phyloP scores from a whole-genome alignment of 2,797 vertebrate genomes.

The Melanotaenia pygmaea region DNA sequence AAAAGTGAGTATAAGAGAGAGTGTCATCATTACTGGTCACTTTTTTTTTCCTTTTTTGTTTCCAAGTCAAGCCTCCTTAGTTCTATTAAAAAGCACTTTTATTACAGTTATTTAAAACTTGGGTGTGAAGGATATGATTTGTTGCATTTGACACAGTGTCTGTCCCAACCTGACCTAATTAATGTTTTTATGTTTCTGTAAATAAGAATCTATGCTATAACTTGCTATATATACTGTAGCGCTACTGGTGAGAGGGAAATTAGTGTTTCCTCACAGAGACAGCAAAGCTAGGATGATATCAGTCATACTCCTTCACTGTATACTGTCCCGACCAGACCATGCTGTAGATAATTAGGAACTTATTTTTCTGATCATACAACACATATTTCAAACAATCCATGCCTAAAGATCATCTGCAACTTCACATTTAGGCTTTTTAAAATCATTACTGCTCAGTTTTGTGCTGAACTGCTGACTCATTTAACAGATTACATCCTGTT shows the following conservation, averaged over 20 bases:
- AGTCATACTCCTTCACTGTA: constrained; percentile 17
- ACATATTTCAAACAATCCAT: constrained; percentile 8
- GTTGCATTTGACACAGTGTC: background rate
- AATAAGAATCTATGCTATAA: constrained; percentile 38
- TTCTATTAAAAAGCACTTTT: background rate
- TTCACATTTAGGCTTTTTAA: background rate
- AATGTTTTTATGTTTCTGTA: constrained; percentile 41
- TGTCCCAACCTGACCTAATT: background rate
- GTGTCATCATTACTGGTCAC: background rate
- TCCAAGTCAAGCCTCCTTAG: background rate
- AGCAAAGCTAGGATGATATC: constrained; percentile 18
- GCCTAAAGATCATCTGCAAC: background rate
- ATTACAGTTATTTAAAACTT: background rate
- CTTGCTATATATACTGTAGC: constrained; percentile 25
- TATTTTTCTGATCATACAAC: background rate
- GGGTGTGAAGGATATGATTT: background rate
- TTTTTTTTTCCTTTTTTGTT: background rate
- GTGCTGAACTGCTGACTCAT: background rate
- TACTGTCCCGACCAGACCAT: constrained; percentile 4
- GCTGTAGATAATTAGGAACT: background rate
- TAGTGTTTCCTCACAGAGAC: background rate
- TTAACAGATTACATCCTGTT: background rate
- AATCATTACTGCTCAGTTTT: background rate
- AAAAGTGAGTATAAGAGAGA: background rate
- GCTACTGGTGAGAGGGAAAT: constrained; percentile 11